These are phyloP conservation scores for Pelagia noctiluca DNA, from an alignment of 30 jellyfish, hydroid and myxozoan species.

Conservation along the genomic window DNA sequence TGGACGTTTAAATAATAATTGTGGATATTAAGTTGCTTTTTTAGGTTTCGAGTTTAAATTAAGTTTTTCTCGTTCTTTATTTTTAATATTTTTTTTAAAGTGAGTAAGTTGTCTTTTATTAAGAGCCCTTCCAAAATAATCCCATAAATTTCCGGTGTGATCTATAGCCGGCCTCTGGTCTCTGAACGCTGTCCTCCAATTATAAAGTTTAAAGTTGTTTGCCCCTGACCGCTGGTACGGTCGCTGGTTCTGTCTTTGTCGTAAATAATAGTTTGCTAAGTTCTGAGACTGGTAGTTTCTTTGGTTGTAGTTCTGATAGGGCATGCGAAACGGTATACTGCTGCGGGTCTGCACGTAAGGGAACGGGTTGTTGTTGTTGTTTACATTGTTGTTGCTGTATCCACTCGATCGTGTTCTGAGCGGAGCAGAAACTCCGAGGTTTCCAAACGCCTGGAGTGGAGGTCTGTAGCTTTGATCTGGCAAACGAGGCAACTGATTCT, in stretches of 20 bases:
- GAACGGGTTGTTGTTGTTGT: constrained; percentile 36
- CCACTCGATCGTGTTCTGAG: constrained; percentile 26
- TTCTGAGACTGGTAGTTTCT: constrained; percentile 61
- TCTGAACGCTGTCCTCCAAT: constrained; percentile 29
- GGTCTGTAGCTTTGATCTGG: constrained; percentile 52
- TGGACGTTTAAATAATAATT: too few species aligned
- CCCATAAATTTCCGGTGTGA: constrained; percentile 88
- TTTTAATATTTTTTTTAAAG: background rate
- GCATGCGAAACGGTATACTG: constrained; percentile 40
- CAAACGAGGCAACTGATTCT: constrained; percentile 56
- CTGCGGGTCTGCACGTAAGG: constrained; percentile 69
- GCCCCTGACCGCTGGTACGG: constrained; percentile 39
- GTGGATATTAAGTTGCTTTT: background rate
- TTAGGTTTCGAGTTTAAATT: background rate
- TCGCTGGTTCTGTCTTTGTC: constrained; percentile 30
- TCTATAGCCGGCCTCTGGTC: constrained; percentile 38
- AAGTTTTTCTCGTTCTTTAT: background rate
- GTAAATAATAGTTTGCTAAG: constrained; percentile 56
- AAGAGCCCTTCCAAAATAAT: constrained; percentile 78
- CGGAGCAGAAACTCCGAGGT: constrained; percentile 67
- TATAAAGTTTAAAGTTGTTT: constrained; percentile 15
- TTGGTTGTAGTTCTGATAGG: constrained; percentile 62
- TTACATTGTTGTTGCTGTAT: constrained; percentile 42
- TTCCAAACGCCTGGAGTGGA: constrained; percentile 52
- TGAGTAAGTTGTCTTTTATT: constrained; percentile 37